Base-by-base conservation (phyloP, 2,797 vertebrate genomes). In the Danio aesculapii region DNA sequence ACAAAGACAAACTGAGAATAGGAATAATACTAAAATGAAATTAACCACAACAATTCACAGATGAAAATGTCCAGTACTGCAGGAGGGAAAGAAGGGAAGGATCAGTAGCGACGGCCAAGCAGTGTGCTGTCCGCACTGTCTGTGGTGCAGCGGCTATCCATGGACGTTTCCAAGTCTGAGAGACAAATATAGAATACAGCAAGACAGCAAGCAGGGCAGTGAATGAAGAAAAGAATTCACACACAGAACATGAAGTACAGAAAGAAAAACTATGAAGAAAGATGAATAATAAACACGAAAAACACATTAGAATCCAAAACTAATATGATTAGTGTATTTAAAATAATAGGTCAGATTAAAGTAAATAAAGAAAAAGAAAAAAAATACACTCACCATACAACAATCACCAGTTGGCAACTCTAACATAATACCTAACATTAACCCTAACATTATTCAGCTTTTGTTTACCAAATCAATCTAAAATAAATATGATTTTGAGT, bases 101-200 rank as follows among this genome's bases (percentile, higher is more conserved):
- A 73, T 84, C 93, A 95, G 90, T 92, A 94, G 83, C 90, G 93
- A 12, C 90, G 92, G 81, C 88, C 87, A 68, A 92, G 88, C 88
- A 93, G 92, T 43, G 91, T 89, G 87, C 93, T 94, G 88, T 95
- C 95, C 41, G 91, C 91, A 89, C 94, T 95, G 85, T 95, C 95
- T 83, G 92, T 94, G 71, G 94, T 95, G 91, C 93, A 95, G 17
- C 90, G 93, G 84, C 94, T 95, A 91, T 95, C 95, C 92, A 94
- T 86, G 76, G 95, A 95, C 67, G 93, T 94, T 90, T 95, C 95
- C 82, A 95, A 88, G 91, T 95, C 94, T 95, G 92, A 90, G 83
- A 89, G 86, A 84, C 69, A 78, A 67, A 57, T 59, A 64, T 75
- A 87, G 44, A 77, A 72, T 19, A 80, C 5, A 75, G n/a, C 61